Percentiles rank a stretch among this genome's conserved stretches.
Conservation (phyloP, 1,140 invertebrate species). For the Nilaparvata lugens region DNA sequence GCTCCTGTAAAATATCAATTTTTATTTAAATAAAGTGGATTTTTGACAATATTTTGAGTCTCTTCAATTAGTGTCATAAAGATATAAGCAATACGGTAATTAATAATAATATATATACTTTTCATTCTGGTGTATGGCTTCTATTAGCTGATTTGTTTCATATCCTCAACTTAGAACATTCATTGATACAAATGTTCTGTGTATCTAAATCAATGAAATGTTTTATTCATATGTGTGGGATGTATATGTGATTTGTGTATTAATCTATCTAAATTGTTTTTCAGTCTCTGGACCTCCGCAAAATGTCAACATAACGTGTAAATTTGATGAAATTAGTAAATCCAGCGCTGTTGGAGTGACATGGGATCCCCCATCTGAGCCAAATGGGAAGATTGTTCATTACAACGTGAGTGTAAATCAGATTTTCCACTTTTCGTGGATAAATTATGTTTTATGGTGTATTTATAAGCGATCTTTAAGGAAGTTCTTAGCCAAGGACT, state of each 20-base stretch:
- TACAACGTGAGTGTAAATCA: conserved; percentile 46
- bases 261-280: conserved; percentile 20
- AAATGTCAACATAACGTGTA: conserved; percentile 54
- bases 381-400: conserved; percentile 64
- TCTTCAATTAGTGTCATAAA: no score
- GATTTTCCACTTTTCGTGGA: not conserved
- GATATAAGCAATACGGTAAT: no score
- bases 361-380: conserved; percentile 57
- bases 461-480: no score
- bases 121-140: no score
- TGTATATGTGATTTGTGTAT: not conserved
- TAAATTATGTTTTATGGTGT: no score
- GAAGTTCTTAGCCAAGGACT: no score
- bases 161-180: not conserved
- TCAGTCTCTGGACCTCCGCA: conserved; percentile 46
- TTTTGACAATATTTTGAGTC: no score
- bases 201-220: not conserved
- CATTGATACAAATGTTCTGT: not conserved
- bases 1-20: no score
- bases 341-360: conserved; percentile 53
- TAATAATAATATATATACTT: no score
- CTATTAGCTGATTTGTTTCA: no score
- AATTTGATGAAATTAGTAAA: conserved; percentile 51
- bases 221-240: not conserved
- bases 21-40: no score